Conservation (phyloP, 2,113 vertebrate species). For the Macrotis lagotis region DNA sequence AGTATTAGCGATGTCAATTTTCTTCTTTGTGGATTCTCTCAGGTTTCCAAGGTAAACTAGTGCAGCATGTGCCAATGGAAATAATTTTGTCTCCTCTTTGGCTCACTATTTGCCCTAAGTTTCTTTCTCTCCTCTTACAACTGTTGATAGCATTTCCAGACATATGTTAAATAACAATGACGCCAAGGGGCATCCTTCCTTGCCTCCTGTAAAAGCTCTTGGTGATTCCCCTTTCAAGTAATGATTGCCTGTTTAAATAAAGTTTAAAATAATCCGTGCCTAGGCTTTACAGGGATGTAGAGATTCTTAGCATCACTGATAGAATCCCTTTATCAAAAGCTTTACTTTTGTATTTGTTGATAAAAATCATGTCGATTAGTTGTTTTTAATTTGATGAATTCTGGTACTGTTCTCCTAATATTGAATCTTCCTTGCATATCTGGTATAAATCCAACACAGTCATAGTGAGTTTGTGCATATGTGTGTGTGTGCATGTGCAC, state of each 20-base stretch:
- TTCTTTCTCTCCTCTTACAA: not conserved
- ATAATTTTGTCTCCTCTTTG: not conserved
- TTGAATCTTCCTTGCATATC: not conserved
- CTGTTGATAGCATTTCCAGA: not conserved
- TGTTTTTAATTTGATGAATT: not conserved
- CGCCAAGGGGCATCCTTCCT: not conserved
- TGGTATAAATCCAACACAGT: not conserved
- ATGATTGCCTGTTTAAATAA: not conserved
- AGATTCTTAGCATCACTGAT: not conserved
- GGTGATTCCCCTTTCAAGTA: not conserved
- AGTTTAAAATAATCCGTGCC: not conserved
- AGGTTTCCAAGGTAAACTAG: not conserved
- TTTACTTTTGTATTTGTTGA: not conserved
- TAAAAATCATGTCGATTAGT: not conserved
- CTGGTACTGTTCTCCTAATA: not conserved
- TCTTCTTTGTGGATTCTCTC: not conserved
- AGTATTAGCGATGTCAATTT: not conserved
- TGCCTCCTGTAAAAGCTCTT: not conserved
- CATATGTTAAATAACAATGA: not conserved
- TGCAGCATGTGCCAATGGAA: not conserved
- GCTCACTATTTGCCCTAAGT: not conserved
- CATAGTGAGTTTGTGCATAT: not conserved
- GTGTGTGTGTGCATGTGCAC: no score
- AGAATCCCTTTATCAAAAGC: not conserved
- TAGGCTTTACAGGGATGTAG: not conserved